Conservation (phyloP, 2,888 invertebrate genomes). For the Tolmerus cingulatus region DNA sequence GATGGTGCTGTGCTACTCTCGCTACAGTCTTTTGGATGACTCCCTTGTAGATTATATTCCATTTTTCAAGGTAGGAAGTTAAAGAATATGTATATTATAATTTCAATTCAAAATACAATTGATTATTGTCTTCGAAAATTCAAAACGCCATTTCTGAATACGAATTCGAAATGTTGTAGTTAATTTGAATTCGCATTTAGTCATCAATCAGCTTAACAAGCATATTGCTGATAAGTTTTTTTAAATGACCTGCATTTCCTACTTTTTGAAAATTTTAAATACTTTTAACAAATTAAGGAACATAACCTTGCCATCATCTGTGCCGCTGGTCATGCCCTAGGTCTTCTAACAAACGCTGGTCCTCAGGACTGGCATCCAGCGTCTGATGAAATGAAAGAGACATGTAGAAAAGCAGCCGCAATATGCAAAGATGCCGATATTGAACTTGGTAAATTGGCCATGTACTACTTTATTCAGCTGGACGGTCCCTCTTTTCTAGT, state of each 20-base stretch:
- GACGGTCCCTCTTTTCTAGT: conserved; percentile 73
- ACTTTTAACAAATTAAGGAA: conserved; percentile 58
- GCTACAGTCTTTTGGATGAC: conserved; percentile 82
- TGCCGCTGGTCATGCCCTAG: conserved; percentile 81
- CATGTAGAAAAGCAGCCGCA: conserved; percentile 70
- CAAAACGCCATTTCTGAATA: background rate
- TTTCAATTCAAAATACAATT: background rate
- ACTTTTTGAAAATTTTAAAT: background rate
- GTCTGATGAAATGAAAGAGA: conserved; percentile 68
- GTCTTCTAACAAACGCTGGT: conserved; percentile 75
- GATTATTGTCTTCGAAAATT: too few species aligned
- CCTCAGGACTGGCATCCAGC: conserved; percentile 82
- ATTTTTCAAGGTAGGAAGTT: conserved; percentile 69
- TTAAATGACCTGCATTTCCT: too few species aligned
- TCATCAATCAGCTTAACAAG: too few species aligned
- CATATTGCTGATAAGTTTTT: too few species aligned
- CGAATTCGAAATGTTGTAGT: background rate
- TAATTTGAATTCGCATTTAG: too few species aligned
- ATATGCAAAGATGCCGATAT: conserved; percentile 72
- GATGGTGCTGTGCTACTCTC: conserved; percentile 74
- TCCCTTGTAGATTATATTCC: conserved; percentile 75
- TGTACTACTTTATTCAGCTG: conserved; percentile 71
- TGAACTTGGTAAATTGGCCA: conserved; percentile 77
- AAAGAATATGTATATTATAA: too few species aligned
- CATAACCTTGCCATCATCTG: conserved; percentile 77